These are phyloP conservation scores for Liparis tanakae DNA, from an alignment of 2,797 vertebrate species.

Conservation along the genomic window DNA sequence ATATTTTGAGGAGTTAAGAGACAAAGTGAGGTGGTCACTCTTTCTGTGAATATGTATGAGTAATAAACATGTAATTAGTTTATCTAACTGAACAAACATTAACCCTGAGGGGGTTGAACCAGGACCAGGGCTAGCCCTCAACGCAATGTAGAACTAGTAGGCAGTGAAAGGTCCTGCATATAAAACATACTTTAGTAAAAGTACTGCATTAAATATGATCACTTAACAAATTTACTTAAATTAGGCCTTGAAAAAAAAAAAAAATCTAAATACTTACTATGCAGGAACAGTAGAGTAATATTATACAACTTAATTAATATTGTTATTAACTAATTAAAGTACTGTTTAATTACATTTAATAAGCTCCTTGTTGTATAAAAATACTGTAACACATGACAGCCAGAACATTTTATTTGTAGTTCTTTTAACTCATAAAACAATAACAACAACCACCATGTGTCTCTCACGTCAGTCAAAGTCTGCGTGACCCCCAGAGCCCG, in stretches of 20 bases:
- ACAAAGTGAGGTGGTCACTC: too few relatives aligned
- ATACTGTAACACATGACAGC: conserved; percentile 22
- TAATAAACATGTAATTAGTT: too few relatives aligned
- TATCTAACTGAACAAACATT: background rate
- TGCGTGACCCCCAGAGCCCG: conserved; percentile 26
- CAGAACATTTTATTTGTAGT: conserved; percentile 56
- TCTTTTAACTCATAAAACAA: conserved; percentile 52
- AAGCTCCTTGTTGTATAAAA: background rate
- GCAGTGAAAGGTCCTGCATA: background rate
- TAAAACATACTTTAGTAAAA: background rate
- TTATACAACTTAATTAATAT: too few relatives aligned
- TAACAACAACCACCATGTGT: conserved; percentile 46
- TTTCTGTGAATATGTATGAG: too few relatives aligned
- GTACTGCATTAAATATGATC: background rate
- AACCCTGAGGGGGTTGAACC: too few relatives aligned
- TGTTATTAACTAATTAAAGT: too few relatives aligned
- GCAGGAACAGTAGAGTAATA: too few relatives aligned
- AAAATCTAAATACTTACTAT: background rate
- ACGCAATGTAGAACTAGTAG: background rate
- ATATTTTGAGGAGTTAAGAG: too few relatives aligned
- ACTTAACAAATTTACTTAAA: background rate
- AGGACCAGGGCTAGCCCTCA: too few relatives aligned
- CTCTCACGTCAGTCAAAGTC: conserved; percentile 10
- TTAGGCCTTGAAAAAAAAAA: too few relatives aligned
- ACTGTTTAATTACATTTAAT: too few relatives aligned